Evolutionary conservation across 2,888 invertebrate genomes (phyloP).

Genomic region (Linhomoeus sp.): DNA sequence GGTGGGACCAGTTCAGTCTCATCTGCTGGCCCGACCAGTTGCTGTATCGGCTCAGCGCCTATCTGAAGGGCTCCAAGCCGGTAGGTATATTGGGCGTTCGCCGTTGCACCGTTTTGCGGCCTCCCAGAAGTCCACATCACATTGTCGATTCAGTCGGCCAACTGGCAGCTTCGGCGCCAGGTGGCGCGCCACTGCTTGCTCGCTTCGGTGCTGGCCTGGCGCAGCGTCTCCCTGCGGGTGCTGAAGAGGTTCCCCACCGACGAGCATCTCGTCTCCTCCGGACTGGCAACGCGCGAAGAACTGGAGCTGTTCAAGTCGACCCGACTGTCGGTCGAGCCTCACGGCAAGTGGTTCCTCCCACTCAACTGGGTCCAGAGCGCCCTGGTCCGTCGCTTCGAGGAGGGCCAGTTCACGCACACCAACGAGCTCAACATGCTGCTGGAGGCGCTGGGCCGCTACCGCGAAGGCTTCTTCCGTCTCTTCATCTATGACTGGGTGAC

Average conservation of each 20-base stretch:
- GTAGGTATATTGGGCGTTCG: conserved; percentile 60
- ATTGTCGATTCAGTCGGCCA: conserved; percentile 12
- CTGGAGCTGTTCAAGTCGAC: conserved; percentile 26
- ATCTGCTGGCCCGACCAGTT: too few relatives aligned
- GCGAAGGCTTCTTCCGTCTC: conserved; percentile 31
- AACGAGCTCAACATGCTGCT: conserved; percentile 12
- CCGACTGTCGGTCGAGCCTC: conserved; percentile 22
- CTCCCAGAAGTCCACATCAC: conserved; percentile 60
- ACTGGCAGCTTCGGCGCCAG: conserved; percentile 28
- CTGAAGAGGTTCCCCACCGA: conserved; percentile 32
- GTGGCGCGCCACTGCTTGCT: conserved; percentile 31
- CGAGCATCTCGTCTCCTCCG: conserved; percentile 31
- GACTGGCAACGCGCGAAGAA: conserved; percentile 31
- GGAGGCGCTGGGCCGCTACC: conserved; percentile 27
- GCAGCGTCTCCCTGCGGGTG: conserved; percentile 28
- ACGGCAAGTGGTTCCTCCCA: conserved; percentile 34
- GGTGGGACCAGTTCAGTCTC: too few relatives aligned
- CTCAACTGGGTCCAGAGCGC: conserved; percentile 31
- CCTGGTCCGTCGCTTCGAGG: conserved; percentile 18
- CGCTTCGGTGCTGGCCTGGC: conserved; percentile 28
- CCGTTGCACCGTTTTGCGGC: conserved; percentile 78
- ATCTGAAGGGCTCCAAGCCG: too few relatives aligned
- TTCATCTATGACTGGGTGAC: conserved; percentile 27
- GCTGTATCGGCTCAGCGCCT: too few relatives aligned
- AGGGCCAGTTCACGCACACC: conserved; percentile 7